Evolutionary conservation across 1,140 invertebrate genomes (phyloP).

Genomic region (Procambarus clarkii): DNA sequence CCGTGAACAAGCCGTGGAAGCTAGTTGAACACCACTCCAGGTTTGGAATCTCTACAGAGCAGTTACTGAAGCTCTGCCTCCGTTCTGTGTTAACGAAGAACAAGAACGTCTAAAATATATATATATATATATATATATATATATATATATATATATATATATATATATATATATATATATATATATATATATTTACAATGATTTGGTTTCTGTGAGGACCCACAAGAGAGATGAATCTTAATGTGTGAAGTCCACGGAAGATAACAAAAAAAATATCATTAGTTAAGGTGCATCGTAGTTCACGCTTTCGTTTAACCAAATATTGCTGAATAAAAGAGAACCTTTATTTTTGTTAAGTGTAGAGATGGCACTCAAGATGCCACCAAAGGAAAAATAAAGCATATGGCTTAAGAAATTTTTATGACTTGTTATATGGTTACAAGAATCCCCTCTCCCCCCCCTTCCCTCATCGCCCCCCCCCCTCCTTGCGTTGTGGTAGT

Average conservation of each 20-base stretch:
- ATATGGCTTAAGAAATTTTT: background rate
- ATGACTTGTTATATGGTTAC: slow-evolving; percentile 21
- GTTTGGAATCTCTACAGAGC: background rate
- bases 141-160: no score
- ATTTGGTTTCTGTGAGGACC: background rate
- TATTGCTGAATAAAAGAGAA: background rate
- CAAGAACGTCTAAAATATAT: no score
- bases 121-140: no score
- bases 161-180: no score
- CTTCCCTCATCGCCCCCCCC: background rate
- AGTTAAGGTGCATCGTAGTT: background rate
- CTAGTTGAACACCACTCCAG: background rate
- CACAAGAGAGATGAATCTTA: background rate
- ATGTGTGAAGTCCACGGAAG: background rate
- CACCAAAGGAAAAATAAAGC: background rate
- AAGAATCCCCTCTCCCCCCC: no score
- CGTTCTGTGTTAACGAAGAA: background rate
- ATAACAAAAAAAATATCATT: background rate
- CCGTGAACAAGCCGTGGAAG: background rate
- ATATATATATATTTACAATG: no score
- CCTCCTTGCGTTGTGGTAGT: background rate
- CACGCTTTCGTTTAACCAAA: background rate
- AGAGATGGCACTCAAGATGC: background rate
- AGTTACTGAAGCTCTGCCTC: background rate
- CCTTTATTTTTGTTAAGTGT: slow-evolving; percentile 13